Evolutionary conservation across 2,113 vertebrate genomes (phyloP), one percentile per base, ranked within the genome.

Genomic region (Elachura formosa): DNA sequence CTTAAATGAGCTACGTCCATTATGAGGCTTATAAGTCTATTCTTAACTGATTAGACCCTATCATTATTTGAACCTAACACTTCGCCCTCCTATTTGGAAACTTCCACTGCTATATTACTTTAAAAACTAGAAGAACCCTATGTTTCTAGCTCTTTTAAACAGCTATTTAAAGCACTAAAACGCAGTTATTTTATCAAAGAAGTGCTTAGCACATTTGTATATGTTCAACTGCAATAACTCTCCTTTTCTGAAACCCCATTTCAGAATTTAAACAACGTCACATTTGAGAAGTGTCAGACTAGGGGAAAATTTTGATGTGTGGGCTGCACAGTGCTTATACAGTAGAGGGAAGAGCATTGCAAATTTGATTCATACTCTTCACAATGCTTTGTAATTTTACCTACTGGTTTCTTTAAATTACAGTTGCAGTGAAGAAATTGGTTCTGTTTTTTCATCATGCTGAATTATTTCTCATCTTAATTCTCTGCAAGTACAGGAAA

Each of bases 231-330:
- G 38, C 33, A 83, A 33, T 41, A 69, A 84, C n/a, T 45, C 28
- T 24, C 83, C 31, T 77, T 66, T 68, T 52, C 61, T 77, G n/a
- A 88, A 93, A 94, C 40, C 31, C 4, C 17, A 36, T 59, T 93
- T 66, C 59, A 66, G 84, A 88, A 76, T 48, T 77, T 17, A 26
- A 94, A 93, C 29, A 71, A 89, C 36, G n/a, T 84, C 79, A 90
- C 52, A 84, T 41, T 49, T 88, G 52, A 91, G 90, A 96, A 84
- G 92, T 67, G 89, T 52, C 62, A 96, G 87, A 96, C 90, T 26
- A 91, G 49, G 22, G 63, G 82, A 93, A 96, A 91, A 83, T 74
- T 86, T 41, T 20, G 3, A 48, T 73, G 87, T 67, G 96, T 94
- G 78, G 95, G 95, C 51, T 91, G 87, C 59, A 51, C 9, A 36